Evolutionary conservation across 2,888 invertebrate genomes (phyloP), one percentile per base, ranked within the genome.

Genomic region (Luffia ferchaultella): DNA sequence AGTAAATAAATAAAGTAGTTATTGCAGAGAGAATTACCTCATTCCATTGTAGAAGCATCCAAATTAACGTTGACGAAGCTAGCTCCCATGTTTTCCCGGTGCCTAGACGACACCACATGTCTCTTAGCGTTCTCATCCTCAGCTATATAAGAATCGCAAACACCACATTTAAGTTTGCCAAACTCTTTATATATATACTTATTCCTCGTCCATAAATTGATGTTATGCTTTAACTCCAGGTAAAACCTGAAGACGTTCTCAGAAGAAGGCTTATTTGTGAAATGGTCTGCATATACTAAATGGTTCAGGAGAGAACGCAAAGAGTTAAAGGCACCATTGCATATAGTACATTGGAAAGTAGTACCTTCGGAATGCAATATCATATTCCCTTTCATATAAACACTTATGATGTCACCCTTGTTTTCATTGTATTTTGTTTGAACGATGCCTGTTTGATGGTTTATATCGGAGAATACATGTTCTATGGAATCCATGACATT

Each of bases 61-160:
- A 76, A 56, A 57, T 51, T 64, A 54, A 71, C 56, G 63, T 63
- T 73, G 59, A 77, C 67, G 63, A 75, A 80, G 64, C 71, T 78
- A 70, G 77, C 72, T 67, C 82, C 83, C 82, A 83, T 83, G 50
- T 71, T 77, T 50, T 82, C 83, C 49, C 73, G 68, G 53, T 83
- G 83, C 2, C 73, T 68, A 1, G 69, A 48, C 0, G 82, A 80
- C 18, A 78, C 66, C 1, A 83, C 82, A 42, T 83, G 83, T 7
- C 67, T 66, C 60, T 83, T 83, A 0, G 80, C 83, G 1, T 79
- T 82, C 62, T 83, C 82, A 0, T 67, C 70, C 0, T 72, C 78
- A 0, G 67, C 73, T 0, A 83, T 46, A 44, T 78, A 77, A 0
- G 62, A 60, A 2, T 77, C 76, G 52, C 83, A 83, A 0, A 80